Percentiles rank a stretch among this genome's conserved stretches.
Evolutionary conservation across 2,113 vertebrate genomes (phyloP).

Genomic region (Smithornis capensis): DNA sequence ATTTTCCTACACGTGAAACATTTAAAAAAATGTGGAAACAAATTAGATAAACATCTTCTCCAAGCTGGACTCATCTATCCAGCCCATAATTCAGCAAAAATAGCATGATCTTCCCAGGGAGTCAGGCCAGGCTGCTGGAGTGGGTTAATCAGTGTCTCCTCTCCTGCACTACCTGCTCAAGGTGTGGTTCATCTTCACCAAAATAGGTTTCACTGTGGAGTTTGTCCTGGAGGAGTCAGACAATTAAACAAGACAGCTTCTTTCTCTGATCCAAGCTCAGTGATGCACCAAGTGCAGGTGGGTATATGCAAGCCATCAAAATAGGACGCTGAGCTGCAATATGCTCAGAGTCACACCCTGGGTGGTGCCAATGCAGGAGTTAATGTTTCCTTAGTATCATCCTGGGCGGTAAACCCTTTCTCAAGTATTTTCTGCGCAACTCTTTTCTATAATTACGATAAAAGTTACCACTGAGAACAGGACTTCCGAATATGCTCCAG

Average conservation of each 20-base stretch:
- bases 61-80: neutral
- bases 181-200: neutral
- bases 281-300: neutral
- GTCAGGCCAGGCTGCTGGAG: neutral
- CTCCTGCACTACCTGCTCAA: neutral
- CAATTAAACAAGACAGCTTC: neutral
- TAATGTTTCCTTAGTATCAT: neutral
- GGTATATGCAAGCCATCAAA: neutral
- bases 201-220: neutral
- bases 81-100: neutral
- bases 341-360: neutral
- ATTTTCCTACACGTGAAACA: neutral
- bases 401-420: neutral
- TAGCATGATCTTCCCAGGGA: neutral
- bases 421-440: neutral
- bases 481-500: neutral
- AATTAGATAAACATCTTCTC: conserved; percentile 52
- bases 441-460: neutral
- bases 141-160: neutral
- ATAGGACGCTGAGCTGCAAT: neutral
- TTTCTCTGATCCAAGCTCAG: neutral
- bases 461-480: neutral
- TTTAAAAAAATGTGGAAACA: neutral
- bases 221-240: neutral
- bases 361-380: neutral